Evolutionary conservation across 2,113 vertebrate species (phyloP), one percentile per base, ranked within the genome.

Genomic region (Menura novaehollandiae): DNA sequence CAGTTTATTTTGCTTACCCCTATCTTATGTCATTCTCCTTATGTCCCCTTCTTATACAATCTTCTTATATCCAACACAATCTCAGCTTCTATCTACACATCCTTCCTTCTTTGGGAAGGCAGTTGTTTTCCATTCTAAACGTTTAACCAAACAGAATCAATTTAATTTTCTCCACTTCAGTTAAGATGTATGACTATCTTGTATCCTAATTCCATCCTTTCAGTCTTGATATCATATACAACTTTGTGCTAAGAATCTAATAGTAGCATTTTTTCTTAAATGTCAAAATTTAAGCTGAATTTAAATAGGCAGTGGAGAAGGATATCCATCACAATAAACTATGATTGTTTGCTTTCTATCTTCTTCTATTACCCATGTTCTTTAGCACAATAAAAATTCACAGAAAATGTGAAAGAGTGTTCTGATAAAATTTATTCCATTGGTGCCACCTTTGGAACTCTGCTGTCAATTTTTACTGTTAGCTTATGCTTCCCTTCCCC

Each of bases 301-400:
- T 92, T 41, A 84, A 87, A 86, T 69, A 86, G 19, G 28, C 33
- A 77, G 30, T 58, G 46, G 75, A 64, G 6, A 63, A 85, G 11
- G 17, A 62, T 87, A 95, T 95, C 53, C 44, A 95, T 97, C 93
- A 94, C 41, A 91, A 92, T 94, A 63, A 85, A 90, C 32, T 51
- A 33, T 37, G 46, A 59, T 72, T 81, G 62, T 76, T 95, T 93
- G 27, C 18, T 77, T 90, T 84, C 26, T 81, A 62, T 46, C 24
- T 82, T 67, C 46, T 59, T 95, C n/a, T 88, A 63, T 80, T 83
- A 66, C 30, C 11, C 11, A 7, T 46, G 28, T 56, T 82, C 5
- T 78, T 69, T 59, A 62, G 6, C 41, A 72, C 7, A 79, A 47
- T 32, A 83, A 89, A 69, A 78, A 9, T 60, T 35, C 68, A 13